Evolutionary conservation across 2,113 vertebrate genomes (phyloP).

Genomic region (Microtus oregoni): DNA sequence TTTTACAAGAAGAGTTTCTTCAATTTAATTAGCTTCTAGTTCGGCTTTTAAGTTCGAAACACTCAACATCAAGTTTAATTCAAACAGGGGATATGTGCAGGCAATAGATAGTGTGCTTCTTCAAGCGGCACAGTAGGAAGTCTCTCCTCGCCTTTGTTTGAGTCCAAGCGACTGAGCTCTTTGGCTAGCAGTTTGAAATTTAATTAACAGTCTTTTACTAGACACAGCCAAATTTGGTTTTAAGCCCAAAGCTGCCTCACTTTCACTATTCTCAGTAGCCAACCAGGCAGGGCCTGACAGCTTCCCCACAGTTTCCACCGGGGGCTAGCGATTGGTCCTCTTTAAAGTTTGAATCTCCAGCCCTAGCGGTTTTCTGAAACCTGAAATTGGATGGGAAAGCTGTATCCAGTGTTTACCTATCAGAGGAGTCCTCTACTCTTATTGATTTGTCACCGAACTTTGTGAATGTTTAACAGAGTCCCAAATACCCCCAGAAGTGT

Average conservation of each 20-base stretch:
- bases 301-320: constrained; percentile 13
- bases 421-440: constrained; percentile 20
- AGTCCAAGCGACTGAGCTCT: constrained; percentile 23
- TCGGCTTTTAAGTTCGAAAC: constrained; percentile 44
- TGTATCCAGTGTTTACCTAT: constrained; percentile 55
- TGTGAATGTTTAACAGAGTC: constrained; percentile 59
- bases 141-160: constrained; percentile 34
- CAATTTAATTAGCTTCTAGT: constrained; percentile 36
- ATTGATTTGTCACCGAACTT: constrained; percentile 56
- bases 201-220: constrained; percentile 44
- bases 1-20: constrained; percentile 32
- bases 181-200: constrained; percentile 64
- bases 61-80: constrained; percentile 57
- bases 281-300: constrained; percentile 54
- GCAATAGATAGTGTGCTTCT: constrained; percentile 36
- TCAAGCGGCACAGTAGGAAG: not conserved
- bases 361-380: constrained; percentile 53
- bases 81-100: constrained; percentile 52
- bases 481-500: constrained; percentile 34
- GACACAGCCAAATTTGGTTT: constrained; percentile 56
- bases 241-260: constrained; percentile 40
- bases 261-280: constrained; percentile 48
- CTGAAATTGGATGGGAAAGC: constrained; percentile 55
- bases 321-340: constrained; percentile 32
- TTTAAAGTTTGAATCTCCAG: constrained; percentile 59